These are phyloP conservation scores for Cheirogaleus medius DNA, from an alignment of 2,113 vertebrate species.

Conservation along the genomic window DNA sequence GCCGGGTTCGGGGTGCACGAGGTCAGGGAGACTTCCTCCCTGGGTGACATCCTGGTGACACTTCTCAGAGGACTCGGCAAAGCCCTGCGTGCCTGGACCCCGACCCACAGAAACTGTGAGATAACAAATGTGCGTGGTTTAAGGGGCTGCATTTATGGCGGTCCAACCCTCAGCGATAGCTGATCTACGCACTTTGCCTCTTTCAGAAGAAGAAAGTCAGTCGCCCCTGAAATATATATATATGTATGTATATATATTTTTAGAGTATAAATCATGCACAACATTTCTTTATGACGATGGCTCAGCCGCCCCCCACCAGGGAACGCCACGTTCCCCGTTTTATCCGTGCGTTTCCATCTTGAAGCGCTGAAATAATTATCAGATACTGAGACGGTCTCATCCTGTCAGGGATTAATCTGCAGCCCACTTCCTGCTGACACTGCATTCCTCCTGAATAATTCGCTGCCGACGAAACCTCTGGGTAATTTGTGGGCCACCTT, in stretches of 20 bases:
- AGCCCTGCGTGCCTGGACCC: rapidly evolving
- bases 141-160: not conserved
- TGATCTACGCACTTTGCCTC: too few relatives aligned
- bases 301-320: not conserved
- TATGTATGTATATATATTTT: too few relatives aligned
- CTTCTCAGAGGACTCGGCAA: not conserved
- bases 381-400: not conserved
- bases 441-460: not conserved
- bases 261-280: not conserved
- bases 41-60: rapidly evolving
- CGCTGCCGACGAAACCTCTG: not conserved
- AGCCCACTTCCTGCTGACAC: not conserved
- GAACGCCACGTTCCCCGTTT: rapidly evolving
- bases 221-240: not conserved
- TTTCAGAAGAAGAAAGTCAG: not conserved
- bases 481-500: constrained; percentile 50
- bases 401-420: not conserved
- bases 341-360: rapidly evolving
- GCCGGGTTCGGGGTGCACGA: rapidly evolving
- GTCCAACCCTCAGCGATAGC: too few relatives aligned
- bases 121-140: rapidly evolving
- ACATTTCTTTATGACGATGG: rapidly evolving
- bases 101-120: not conserved
- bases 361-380: not conserved
- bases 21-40: not conserved